These are phyloP conservation scores for Parus major DNA, from an alignment of 2,113 vertebrate species.

Conservation along the genomic window DNA sequence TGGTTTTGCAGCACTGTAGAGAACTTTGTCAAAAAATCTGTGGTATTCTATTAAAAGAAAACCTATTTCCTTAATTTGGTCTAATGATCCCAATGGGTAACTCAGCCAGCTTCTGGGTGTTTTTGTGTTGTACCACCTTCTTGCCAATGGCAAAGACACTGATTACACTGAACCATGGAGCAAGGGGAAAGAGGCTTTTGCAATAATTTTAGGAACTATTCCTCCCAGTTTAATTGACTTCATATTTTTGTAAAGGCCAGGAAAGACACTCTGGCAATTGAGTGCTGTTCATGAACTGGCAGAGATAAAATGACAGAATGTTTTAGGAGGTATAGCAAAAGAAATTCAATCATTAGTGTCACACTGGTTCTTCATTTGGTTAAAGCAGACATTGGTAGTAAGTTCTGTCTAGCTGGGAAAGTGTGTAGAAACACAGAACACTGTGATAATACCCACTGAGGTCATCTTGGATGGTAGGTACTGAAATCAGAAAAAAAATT, in stretches of 20 bases:
- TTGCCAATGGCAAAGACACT: neutral
- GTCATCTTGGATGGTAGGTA: neutral
- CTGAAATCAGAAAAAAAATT: neutral
- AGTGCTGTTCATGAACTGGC: neutral
- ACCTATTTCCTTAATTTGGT: neutral
- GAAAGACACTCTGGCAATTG: neutral
- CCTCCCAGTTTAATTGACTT: neutral
- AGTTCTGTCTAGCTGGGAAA: neutral
- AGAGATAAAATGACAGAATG: neutral
- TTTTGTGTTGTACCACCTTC: neutral
- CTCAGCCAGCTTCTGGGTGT: neutral
- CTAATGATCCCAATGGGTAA: neutral
- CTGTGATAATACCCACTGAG: neutral
- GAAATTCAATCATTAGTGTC: neutral
- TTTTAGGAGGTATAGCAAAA: neutral
- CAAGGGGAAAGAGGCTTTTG: neutral
- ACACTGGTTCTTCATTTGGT: neutral
- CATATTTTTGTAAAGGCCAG: neutral
- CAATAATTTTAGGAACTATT: neutral
- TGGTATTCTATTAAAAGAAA: neutral
- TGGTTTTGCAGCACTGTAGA: neutral
- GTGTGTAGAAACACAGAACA: neutral
- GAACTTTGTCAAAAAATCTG: neutral
- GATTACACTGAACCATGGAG: neutral
- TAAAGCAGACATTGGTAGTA: neutral